Evolutionary conservation across 1,140 invertebrate species (phyloP).

Genomic region (Caenorhabditis brenneri): DNA sequence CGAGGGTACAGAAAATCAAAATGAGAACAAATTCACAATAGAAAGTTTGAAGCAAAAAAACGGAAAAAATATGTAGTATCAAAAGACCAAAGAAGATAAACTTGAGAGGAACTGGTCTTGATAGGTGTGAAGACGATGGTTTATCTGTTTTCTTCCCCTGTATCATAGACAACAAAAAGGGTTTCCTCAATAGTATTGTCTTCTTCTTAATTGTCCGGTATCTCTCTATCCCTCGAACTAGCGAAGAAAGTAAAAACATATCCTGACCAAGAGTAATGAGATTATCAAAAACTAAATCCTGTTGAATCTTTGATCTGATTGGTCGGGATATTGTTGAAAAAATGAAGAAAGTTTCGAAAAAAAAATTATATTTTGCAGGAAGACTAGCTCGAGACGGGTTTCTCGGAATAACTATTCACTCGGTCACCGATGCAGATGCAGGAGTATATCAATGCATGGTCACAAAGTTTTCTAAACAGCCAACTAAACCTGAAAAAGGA

Average conservation of each 20-base stretch:
- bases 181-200: too few species aligned
- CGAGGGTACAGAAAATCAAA: too few species aligned
- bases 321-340: background rate
- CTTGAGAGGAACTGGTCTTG: too few species aligned
- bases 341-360: background rate
- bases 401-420: slow-evolving; percentile 62
- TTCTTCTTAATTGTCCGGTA: too few species aligned
- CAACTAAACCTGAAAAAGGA: slow-evolving; percentile 52
- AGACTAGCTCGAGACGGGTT: slow-evolving; percentile 58
- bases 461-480: slow-evolving; percentile 54
- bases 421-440: slow-evolving; percentile 56
- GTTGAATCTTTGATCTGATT: background rate
- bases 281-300: background rate
- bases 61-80: too few species aligned
- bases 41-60: too few species aligned
- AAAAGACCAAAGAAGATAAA: background rate
- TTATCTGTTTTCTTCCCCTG: too few species aligned
- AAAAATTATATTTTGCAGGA: slow-evolving; percentile 54
- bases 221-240: too few species aligned
- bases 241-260: slow-evolving; percentile 11
- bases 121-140: too few species aligned
- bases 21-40: too few species aligned
- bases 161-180: too few species aligned
- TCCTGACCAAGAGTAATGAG: background rate
- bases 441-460: slow-evolving; percentile 58